Conservation (phyloP, 2,797 vertebrate species). For the Pseudocheirus occidentalis region DNA sequence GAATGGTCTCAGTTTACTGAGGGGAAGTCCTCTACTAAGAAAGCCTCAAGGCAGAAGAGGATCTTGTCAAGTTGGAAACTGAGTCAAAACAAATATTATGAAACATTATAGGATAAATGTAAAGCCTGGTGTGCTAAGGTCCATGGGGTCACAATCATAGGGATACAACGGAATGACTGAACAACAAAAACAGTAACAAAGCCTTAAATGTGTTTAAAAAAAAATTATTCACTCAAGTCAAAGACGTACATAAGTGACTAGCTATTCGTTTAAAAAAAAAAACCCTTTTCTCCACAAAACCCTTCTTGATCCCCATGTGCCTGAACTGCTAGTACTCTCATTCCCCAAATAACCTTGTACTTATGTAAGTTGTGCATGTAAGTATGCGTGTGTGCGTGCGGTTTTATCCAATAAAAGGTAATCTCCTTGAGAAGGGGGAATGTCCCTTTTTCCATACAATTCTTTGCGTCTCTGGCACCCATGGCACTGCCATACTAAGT, state of each 20-base stretch:
- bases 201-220: neutral
- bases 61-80: neutral
- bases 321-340: neutral
- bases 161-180: neutral
- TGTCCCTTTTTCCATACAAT: neutral
- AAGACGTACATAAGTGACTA: too few relatives aligned
- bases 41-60: neutral
- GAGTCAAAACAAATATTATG: neutral
- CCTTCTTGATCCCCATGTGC: neutral
- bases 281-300: too few relatives aligned
- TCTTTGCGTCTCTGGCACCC: neutral
- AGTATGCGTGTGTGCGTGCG: neutral
- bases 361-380: neutral
- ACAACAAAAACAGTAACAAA: neutral
- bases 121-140: neutral
- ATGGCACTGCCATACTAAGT: neutral
- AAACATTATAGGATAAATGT: neutral
- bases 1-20: neutral
- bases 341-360: neutral
- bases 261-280: too few relatives aligned
- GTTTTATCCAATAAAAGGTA: neutral
- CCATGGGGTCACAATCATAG: neutral
- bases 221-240: too few relatives aligned
- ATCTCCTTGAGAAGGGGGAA: neutral
- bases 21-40: neutral